Conservation (phyloP, 53 echinoderm and acorn worm genomes). For the Stichopus horrens region DNA sequence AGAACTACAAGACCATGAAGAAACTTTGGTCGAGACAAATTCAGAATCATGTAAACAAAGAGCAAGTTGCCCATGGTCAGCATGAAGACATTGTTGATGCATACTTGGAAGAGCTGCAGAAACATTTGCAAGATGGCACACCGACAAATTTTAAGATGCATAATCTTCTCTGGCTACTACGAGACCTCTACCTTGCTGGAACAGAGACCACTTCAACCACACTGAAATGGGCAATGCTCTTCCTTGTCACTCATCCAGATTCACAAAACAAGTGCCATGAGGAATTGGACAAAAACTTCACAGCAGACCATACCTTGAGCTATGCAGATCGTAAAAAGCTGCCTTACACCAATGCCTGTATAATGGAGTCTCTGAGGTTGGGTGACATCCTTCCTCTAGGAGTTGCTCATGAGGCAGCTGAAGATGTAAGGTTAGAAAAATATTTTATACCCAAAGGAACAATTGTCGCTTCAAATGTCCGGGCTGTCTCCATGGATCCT, state of each 20-base stretch:
- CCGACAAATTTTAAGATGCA: constrained; percentile 1
- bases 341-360: constrained; percentile 34
- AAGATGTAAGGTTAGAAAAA: constrained; percentile 16
- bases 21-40: constrained; percentile 27
- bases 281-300: constrained; percentile 1
- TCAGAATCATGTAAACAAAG: constrained; percentile 9
- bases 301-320: neutral
- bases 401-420: constrained; percentile 23
- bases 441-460: constrained; percentile 43
- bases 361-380: constrained; percentile 28
- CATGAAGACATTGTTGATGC: constrained; percentile 44
- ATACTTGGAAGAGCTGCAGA: constrained; percentile 20
- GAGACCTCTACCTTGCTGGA: constrained; percentile 45
- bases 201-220: constrained; percentile 40
- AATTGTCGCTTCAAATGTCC: constrained; percentile 22
- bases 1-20: constrained; percentile 35
- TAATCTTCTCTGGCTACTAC: constrained; percentile 35
- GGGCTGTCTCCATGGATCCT: constrained; percentile 20
- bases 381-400: constrained; percentile 40
- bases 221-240: constrained; percentile 7
- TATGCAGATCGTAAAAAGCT: constrained; percentile 34
- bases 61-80: neutral
- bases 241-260: constrained; percentile 30
- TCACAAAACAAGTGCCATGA: constrained; percentile 31
- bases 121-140: constrained; percentile 6